Evolutionary conservation across 2,888 invertebrate genomes (phyloP), one percentile per base, ranked within the genome.

Genomic region (Heliconius hortense): DNA sequence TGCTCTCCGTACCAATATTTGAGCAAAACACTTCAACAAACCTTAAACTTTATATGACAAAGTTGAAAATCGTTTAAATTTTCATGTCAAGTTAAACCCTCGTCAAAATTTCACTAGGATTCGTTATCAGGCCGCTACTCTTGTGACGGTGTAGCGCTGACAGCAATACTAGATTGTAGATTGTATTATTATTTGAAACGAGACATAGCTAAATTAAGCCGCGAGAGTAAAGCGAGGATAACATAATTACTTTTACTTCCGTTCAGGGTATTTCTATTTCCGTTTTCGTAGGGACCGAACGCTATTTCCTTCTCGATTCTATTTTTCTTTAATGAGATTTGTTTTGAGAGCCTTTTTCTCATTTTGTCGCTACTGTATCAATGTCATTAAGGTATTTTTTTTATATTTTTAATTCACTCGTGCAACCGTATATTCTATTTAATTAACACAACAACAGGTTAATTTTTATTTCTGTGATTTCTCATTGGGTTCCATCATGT

Each of bases 241-340:
- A 93, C 89, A 92, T 93, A 93, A 93, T 93, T 93, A 93, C 92
- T 90, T 91, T 90, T 88, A 93, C 91, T 93, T 93, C 93, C 93
- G 91, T 89, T 91, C 86, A 82, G 88, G 87, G 89, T 91, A 92
- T 91, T 90, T 92, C 93, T 93, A 93, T 92, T 93, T 93, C 92
- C 92, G 93, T 89, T 91, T 89, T 87, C 83, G 86, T 88, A 85
- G 89, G 91, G 91, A 85, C 85, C 84, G 88, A 85, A 84, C 82
- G 88, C 86, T 90, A 89, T 91, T 92, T 91, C 88, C 88, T 90
- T 86, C 86, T 86, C 85, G 84, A 85, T 87, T 90, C 87, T 90
- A 90, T 90, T 91, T 92, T 93, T 89, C 92, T 86, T 87, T 91
- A 90, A 91, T 90, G 87, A 86, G 87, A 91, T 91, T 90, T 88